phyloP scores from a whole-genome alignment of 1,140 invertebrate genomes.

The Chrysomallon squamiferum region DNA sequence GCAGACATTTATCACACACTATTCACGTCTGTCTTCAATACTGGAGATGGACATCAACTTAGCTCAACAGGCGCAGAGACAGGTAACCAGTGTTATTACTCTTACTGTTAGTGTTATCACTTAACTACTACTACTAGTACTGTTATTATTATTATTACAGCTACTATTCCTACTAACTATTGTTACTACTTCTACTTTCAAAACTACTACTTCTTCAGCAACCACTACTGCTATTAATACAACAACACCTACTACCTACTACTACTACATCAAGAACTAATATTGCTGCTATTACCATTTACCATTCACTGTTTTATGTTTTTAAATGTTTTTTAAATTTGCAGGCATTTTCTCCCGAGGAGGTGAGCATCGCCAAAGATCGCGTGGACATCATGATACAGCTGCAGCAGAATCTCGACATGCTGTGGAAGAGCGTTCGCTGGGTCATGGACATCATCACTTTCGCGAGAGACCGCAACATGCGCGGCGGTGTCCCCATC shows the following conservation, averaged over 20 bases:
- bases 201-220: too few species aligned
- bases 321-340: too few species aligned
- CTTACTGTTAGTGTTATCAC: not conserved
- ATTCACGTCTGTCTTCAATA: conserved; percentile 88
- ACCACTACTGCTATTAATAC: too few species aligned
- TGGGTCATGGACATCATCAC: conserved; percentile 96
- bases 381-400: conserved; percentile 74
- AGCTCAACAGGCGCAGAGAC: conserved; percentile 88
- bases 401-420: conserved; percentile 59
- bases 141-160: too few species aligned
- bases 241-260: too few species aligned
- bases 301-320: too few species aligned
- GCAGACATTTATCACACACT: conserved; percentile 83
- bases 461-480: conserved; percentile 82
- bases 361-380: conserved; percentile 84
- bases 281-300: too few species aligned
- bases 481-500: conserved; percentile 56
- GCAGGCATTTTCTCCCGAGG: conserved; percentile 86
- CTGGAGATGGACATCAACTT: conserved; percentile 90
- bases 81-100: conserved; percentile 70
- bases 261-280: too few species aligned
- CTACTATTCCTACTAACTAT: too few species aligned
- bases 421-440: conserved; percentile 87
- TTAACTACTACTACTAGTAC: too few species aligned
- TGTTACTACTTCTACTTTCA: too few species aligned